These are phyloP conservation scores for Cheumatopsyche charites DNA, from an alignment of 1,140 invertebrate genomes.

Conservation along the genomic window DNA sequence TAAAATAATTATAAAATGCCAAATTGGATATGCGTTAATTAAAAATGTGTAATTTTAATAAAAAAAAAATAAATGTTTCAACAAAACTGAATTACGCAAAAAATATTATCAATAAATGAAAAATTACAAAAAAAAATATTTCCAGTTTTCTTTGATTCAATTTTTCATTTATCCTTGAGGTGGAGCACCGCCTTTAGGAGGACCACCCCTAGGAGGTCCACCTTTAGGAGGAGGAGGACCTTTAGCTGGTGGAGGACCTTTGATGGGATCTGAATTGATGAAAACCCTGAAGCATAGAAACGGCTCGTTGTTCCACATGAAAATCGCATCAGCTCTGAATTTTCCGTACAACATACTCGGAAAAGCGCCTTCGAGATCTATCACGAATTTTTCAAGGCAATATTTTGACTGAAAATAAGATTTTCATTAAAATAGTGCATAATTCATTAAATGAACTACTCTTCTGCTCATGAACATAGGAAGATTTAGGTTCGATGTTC, in stretches of 20 bases:
- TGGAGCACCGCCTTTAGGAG: no score
- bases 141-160: not conserved
- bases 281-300: constrained; percentile 26
- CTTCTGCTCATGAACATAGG: no score
- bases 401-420: constrained; percentile 35
- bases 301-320: not conserved
- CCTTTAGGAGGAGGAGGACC: not conserved
- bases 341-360: constrained; percentile 43
- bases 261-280: constrained; percentile 26
- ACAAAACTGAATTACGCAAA: no score
- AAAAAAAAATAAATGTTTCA: not conserved
- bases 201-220: not conserved
- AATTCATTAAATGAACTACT: no score
- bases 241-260: not conserved
- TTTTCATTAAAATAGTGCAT: no score
- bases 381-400: constrained; percentile 30
- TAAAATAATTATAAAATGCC: not conserved
- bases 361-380: constrained; percentile 33
- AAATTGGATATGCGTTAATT: not conserved
- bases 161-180: constrained; percentile 1
- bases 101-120: not conserved
- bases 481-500: no score
- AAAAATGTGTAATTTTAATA: not conserved
- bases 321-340: constrained; percentile 31
- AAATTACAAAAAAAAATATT: not conserved